Percentiles rank a stretch among this genome's conserved stretches.
Conservation (phyloP, 1,140 invertebrate genomes). For the Drosophila melanica region DNA sequence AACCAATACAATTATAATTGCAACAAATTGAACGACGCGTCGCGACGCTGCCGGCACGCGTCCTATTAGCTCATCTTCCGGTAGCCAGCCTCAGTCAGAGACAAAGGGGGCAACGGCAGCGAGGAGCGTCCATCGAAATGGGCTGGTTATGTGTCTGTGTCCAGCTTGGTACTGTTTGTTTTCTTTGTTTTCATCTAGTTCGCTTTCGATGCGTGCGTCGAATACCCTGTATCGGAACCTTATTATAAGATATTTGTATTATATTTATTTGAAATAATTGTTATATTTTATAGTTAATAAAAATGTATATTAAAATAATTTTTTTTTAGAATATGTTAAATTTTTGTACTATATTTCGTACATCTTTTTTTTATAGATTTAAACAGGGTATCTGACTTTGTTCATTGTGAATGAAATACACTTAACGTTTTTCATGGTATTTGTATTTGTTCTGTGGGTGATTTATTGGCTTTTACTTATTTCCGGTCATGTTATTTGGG, state of each 20-base stretch:
- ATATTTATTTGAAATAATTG: no score
- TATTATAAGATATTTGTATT: not conserved
- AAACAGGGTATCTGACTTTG: not conserved
- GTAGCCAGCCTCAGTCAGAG: constrained; percentile 15
- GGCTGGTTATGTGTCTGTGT: not conserved
- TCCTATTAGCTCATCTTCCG: constrained; percentile 69
- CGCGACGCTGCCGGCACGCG: constrained; percentile 50
- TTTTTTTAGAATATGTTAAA: no score
- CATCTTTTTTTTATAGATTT: not conserved
- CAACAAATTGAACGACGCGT: constrained; percentile 73
- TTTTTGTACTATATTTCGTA: not conserved
- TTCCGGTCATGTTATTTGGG: constrained; percentile 52
- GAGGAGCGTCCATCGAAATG: not conserved
- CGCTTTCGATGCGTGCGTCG: not conserved
- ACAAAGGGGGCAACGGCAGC: not conserved
- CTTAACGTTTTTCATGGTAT: not conserved
- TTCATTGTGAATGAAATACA: not conserved
- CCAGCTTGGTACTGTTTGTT: constrained; percentile 25
- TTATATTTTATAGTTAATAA: no score
- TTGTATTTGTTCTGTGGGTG: constrained; percentile 53
- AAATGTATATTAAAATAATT: no score
- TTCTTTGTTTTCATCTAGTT: constrained; percentile 21
- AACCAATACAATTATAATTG: constrained; percentile 76
- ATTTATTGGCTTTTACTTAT: constrained; percentile 79
- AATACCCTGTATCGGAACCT: constrained; percentile 6